Percentiles rank a stretch among this genome's conserved stretches.
Conservation (phyloP, 2,888 invertebrate genomes). For the Nebria brevicollis region DNA sequence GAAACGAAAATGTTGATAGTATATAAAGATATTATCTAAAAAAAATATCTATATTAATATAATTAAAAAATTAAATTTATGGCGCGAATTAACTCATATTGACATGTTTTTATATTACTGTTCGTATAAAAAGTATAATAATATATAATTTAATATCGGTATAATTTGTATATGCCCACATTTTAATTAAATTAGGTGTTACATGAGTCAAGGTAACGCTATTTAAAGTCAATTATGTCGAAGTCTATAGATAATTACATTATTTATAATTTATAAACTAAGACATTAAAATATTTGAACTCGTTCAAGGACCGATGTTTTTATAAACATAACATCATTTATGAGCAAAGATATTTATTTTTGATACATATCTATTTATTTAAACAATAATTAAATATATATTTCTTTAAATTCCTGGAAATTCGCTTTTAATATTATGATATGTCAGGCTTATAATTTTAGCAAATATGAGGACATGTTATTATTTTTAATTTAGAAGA, state of each 20-base stretch:
- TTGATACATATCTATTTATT: too few species aligned
- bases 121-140: background rate
- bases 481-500: too few species aligned
- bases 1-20: too few species aligned
- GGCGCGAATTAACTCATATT: background rate
- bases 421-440: too few species aligned
- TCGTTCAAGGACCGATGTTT: background rate
- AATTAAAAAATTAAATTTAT: too few species aligned
- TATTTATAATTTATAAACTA: background rate
- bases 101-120: background rate
- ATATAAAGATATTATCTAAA: too few species aligned
- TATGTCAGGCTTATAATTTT: too few species aligned
- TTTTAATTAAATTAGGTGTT: background rate
- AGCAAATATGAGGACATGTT: too few species aligned
- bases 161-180: background rate
- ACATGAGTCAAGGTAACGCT: background rate
- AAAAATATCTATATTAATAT: too few species aligned
- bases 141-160: background rate
- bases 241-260: background rate
- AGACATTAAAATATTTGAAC: background rate
- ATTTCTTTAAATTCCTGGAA: too few species aligned
- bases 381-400: too few species aligned
- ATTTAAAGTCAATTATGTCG: background rate
- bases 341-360: background rate
- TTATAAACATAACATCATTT: conserved; percentile 4